Base-by-base conservation (phyloP, 2,888 invertebrate species). In the Sminthurides aquaticus region DNA sequence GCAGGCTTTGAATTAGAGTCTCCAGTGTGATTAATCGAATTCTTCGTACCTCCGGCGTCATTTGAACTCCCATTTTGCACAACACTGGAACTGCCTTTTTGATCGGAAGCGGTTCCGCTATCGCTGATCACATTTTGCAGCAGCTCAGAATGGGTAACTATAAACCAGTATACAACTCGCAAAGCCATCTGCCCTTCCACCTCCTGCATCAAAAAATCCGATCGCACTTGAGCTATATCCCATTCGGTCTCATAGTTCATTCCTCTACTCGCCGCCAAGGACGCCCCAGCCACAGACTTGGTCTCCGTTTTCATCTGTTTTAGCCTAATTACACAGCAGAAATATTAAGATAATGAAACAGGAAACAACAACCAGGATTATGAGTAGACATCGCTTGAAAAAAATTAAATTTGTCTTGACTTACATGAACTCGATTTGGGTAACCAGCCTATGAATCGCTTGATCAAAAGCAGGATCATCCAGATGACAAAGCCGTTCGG, bases 401-500 rank as follows among this genome's bases (percentile, higher is more conserved):
- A n/a, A n/a, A n/a, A n/a, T n/a, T n/a, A n/a, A n/a, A n/a, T n/a
- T n/a, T n/a, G n/a, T n/a, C n/a, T n/a, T n/a, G 20, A 56, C 69
- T 71, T 68, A 74, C 74, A 74, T 73, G 43, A 73, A 74, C 34
- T 73, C 74, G 57, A 73, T 69, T 64, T 74, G 74, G 54, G 73
- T 70, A n/a, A 73, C 60, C 29, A 74, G 68, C 5, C 74, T 66
- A 68, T 74, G 72, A 66, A 74, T 60, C 62, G 69, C 67, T 62
- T 74, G 74, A 69, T 74, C 74, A 71, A 74, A 74, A 11, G 68
- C 60, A 57, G 67, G 67, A 73, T 74, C 72, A 63, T 74, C 74
- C 62, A 75, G 65, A 71, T 74, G 72, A 70, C 75, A 75, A 43
- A 75, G 68, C 69, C 75, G 69, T 69, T 74, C 75, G 66, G 75